These are phyloP conservation scores for Epizoanthus scotinus DNA, from an alignment of 92 coral and sea anemone species.

Conservation along the genomic window DNA sequence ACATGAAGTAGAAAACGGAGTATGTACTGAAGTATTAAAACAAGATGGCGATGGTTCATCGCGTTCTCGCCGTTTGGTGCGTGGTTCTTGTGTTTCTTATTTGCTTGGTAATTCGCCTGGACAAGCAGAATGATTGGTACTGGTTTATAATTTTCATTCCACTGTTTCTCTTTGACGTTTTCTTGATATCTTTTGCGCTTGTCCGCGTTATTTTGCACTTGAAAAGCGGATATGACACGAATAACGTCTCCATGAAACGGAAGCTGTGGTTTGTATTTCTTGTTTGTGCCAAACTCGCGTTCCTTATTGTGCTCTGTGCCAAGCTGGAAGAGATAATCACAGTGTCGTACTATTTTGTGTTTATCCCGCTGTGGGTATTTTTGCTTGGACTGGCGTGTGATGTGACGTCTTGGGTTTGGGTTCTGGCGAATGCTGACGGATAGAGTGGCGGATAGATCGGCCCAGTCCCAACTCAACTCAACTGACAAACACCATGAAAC, in stretches of 20 bases:
- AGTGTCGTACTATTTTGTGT: constrained; percentile 80
- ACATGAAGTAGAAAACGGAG: background rate
- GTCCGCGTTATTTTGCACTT: constrained; percentile 75
- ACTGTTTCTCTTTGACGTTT: constrained; percentile 68
- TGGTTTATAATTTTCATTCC: constrained; percentile 94
- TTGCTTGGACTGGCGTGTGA: constrained; percentile 74
- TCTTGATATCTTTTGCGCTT: constrained; percentile 56
- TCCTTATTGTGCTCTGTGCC: constrained; percentile 79
- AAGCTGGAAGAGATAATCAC: constrained; percentile 74
- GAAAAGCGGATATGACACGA: constrained; percentile 65
- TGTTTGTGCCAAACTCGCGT: constrained; percentile 68
- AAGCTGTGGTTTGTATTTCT: constrained; percentile 85
- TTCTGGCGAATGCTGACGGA: constrained; percentile 51
- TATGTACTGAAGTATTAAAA: background rate
- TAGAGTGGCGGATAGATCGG: too few species aligned
- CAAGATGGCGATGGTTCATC: constrained; percentile 71
- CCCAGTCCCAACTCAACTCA: background rate
- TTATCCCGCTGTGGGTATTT: constrained; percentile 86
- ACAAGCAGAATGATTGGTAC: constrained; percentile 82
- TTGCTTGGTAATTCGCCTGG: constrained; percentile 84
- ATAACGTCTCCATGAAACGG: constrained; percentile 57
- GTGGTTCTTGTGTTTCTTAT: constrained; percentile 79
- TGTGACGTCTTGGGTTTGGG: constrained; percentile 69
- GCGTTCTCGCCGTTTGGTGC: constrained; percentile 84
- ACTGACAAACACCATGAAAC: background rate